Evolutionary conservation across 2,797 vertebrate species (phyloP).

Genomic region (Rallus crepitans): DNA sequence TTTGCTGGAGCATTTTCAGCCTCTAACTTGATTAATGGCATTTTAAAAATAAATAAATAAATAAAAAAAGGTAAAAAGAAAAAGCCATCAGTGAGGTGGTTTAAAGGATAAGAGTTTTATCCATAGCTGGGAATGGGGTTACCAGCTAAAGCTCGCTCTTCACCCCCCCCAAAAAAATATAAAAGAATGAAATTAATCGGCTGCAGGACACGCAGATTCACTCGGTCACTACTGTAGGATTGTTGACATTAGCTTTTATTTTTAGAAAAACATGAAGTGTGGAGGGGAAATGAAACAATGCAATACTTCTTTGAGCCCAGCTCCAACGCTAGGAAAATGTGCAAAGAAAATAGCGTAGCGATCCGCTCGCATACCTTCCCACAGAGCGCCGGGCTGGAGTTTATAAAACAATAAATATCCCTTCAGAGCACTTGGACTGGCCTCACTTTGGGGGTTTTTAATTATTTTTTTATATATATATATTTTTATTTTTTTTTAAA

Average conservation of each 20-base stretch:
- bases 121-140: not conserved
- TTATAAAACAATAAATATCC: not conserved
- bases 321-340: not conserved
- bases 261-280: not conserved
- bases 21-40: not conserved
- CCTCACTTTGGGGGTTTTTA: not conserved
- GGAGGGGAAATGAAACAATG: conserved; percentile 41
- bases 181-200: not conserved
- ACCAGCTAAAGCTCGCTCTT: not conserved
- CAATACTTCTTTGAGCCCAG: not conserved
- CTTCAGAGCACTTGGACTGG: not conserved
- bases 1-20: not conserved
- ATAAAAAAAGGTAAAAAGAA: conserved; percentile 1
- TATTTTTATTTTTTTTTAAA: not conserved
- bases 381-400: rapidly evolving
- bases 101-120: not conserved
- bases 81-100: not conserved
- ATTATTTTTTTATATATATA: no score
- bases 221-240: not conserved
- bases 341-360: not conserved
- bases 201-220: not conserved
- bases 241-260: conserved; percentile 35
- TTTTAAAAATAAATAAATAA: no score
- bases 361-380: not conserved
- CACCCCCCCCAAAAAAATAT: not conserved